Evolutionary conservation across 1,140 invertebrate genomes (phyloP).

Genomic region (Zophobas morio): DNA sequence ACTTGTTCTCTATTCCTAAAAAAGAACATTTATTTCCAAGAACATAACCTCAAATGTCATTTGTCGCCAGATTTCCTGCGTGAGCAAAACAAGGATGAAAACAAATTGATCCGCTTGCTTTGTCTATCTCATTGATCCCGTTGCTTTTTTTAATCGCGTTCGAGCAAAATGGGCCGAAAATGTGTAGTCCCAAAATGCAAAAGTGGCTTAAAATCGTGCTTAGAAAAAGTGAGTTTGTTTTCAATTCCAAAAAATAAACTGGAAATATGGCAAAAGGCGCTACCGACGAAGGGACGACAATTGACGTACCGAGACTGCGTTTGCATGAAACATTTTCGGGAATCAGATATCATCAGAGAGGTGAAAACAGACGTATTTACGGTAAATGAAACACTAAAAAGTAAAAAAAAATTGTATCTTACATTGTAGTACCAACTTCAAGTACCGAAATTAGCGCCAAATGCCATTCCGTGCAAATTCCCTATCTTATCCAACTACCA

Average conservation of each 20-base stretch:
- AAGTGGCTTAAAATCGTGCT: background rate
- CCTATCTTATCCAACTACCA: no score
- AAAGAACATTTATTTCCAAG: background rate
- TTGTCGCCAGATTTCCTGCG: no score
- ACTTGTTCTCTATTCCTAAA: background rate
- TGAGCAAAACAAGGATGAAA: no score
- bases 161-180: conserved; percentile 4
- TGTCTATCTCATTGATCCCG: background rate
- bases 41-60: background rate
- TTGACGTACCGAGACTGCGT: background rate
- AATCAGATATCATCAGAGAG: conserved; percentile 33
- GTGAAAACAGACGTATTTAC: background rate
- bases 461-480: background rate
- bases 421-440: background rate
- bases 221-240: background rate
- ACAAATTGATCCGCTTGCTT: no score
- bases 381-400: background rate
- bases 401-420: background rate
- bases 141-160: background rate
- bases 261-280: conserved; percentile 4
- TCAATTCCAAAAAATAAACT: conserved; percentile 3
- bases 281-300: background rate
- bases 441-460: background rate
- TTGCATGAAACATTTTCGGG: conserved; percentile 9
- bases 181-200: conserved; percentile 6